Evolutionary conservation across 2,113 vertebrate species (phyloP), one percentile per base, ranked within the genome.

Genomic region (Campylorhamphus procurvoides): DNA sequence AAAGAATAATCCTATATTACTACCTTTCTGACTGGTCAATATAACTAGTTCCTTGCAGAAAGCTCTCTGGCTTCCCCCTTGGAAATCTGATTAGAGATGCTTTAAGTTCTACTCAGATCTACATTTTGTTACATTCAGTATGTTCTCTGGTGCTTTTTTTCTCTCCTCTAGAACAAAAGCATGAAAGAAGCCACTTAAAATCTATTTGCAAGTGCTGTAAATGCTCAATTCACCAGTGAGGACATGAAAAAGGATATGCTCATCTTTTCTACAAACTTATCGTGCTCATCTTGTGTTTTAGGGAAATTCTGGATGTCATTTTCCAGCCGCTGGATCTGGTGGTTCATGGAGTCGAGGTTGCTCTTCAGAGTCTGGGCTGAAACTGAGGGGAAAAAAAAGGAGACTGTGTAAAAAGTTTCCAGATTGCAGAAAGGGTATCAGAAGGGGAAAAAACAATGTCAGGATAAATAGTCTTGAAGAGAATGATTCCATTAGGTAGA

Each of bases 191-290:
- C 82, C 12, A 84, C 7, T 23, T 25, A 10, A 69, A 69, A 6
- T 7, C 20, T 8, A 4, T n/a, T 58, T 44, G 44, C 24, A 46
- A 35, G 18, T 4, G 46, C 13, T 74, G 40, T 18, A 55, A 60
- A 73, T 29, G 56, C 44, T 23, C 37, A 83, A 53, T 56, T 33
- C 14, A 16, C 31, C 81, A 82, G 27, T 0, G 3, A 44, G 42
- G 28, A 80, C 1, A 8, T 3, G 37, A 89, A 60, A 98, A 99
- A 99, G 99, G 99, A 99, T 99, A 99, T 99, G 24, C 95, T 98
- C 99, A 99, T 99, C 96, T 99, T 99, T 96, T 99, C 98, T 42
- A 99, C 98, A 98, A 99, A 99, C 98, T 99, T 99, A 97, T 99
- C 99, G n/a, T 98, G 98, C 9, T 93, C 92, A 83, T 99, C 98